These are phyloP conservation scores for Thalassarche chlororhynchos DNA, from an alignment of 2,113 vertebrate genomes.

Conservation along the genomic window DNA sequence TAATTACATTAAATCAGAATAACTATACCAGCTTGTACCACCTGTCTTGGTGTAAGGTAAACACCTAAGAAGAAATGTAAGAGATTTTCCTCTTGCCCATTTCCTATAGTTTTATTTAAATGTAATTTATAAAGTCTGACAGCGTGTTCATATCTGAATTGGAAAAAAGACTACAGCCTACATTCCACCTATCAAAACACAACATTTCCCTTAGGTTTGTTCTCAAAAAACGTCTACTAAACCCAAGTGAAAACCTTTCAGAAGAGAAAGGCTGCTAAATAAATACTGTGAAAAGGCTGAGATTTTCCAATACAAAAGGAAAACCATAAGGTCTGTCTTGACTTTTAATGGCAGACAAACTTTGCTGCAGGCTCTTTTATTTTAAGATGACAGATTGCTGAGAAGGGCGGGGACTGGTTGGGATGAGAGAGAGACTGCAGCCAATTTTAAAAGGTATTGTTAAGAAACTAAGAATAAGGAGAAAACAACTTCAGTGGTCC, in stretches of 20 bases:
- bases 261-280: conserved; percentile 53
- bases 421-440: conserved; percentile 65
- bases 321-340: conserved; percentile 55
- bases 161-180: background rate
- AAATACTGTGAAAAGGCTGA: conserved; percentile 68
- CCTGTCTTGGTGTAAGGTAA: background rate
- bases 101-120: conserved; percentile 8
- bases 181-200: conserved; percentile 37
- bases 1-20: background rate
- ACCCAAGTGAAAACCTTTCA: conserved; percentile 44
- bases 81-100: background rate
- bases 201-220: conserved; percentile 34
- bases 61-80: background rate
- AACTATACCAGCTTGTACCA: background rate
- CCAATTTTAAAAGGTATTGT: conserved; percentile 82
- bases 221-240: conserved; percentile 54
- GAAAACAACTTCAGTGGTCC: conserved; percentile 81
- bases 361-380: conserved; percentile 68
- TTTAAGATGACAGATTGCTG: conserved; percentile 75
- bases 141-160: background rate
- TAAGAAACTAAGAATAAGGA: conserved; percentile 79
- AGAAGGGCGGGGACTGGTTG: conserved; percentile 49
- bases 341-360: conserved; percentile 64
- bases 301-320: conserved; percentile 71
- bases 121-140: background rate